Evolutionary conservation across 2,888 invertebrate species (phyloP), one percentile per base, ranked within the genome.

Genomic region (Zhuqinia jingwanae): DNA sequence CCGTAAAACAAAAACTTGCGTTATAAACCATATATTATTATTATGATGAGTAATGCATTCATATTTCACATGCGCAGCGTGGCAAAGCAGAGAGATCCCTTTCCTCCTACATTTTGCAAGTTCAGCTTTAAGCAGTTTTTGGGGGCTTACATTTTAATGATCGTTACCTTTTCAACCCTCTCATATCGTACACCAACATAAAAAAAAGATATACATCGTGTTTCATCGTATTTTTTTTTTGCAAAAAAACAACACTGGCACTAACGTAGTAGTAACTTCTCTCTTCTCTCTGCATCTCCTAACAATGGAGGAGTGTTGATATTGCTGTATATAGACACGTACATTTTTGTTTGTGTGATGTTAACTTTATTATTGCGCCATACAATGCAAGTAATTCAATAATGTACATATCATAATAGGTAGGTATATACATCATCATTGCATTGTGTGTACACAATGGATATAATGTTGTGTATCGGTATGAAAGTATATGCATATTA

Each of bases 1-100:
- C 76, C 84, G 45, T 76, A 77, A 84, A 84, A 82, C 82, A 82
- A 84, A 81, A 68, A 81, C 70, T 82, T 82, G 82, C 82, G 75
- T 82, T 50, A 65, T 17, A 65, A 65, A 27, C 30, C 25, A 25
- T n/a, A 47, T 30, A 30, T 27, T 27, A 30, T 60, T 27, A 30
- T 30, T 25, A 50, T 73, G 70, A 50, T 73, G 70, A 73, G 70
- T 73, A 73, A 47, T 27, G 11, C 42, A n/a, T n/a, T 65, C 42
- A 27, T 22, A 27, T 50, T 36, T 36, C 27, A 30, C n/a, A 25
- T 25, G 25, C 20, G 47, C 13, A 15, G 50, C 47, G 45, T 27
- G 25, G 13, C 25, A 73, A 42, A 42, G 22, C 22, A 25, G 11
- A 15, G 17, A 42, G 22, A 47, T 47, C n/a, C 65, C 65, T 42